Base-by-base conservation (phyloP, 92 coral and sea anemone genomes). In the Ricordea florida region DNA sequence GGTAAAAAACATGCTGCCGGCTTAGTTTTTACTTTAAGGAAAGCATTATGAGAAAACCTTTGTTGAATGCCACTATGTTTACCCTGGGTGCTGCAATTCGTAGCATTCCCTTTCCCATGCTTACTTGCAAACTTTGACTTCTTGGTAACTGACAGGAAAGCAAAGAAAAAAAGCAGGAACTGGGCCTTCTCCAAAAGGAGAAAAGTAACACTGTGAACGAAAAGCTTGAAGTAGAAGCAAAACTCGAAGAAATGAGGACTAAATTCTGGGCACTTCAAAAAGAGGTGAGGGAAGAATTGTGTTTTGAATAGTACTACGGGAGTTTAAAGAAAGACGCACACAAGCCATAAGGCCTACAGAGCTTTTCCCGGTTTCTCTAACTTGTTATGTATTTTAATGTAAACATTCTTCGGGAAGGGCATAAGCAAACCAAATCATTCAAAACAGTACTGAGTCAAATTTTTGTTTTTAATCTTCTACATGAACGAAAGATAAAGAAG, bases 131-230 rank as follows among this genome's bases (percentile, higher is more conserved):
- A n/a, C n/a, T n/a, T n/a, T 10, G 10, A 21, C 48, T 50, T 21
- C 33, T 30, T 4, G 11, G 6, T 46, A 16, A 29, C 6, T 30
- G 20, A 35, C 66, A 81, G 87, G 62, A 71, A 22, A 51, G 51
- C 57, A 72, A 65, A 36, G 84, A 60, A 18, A 82, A 75, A 61
- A 91, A 82, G 31, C 58, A 82, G 44, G 86, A 89, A 60, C 52
- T 86, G 7, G 66, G 86, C 26, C 34, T 50, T 18, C 52, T 89
- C 4, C 52, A 33, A 21, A 62, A 36, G 10, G 90, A 78, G 27
- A 89, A 69, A 40, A 78, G 65, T 32, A 68, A 36, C 5, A 26
- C 71, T 7, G 62, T 56, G 7, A 52, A 70, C 10, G 83, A 66
- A 35, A 84, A 76, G 62, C 36, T 67, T 10, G 49, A 68, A 14